phyloP scores from a whole-genome alignment of 2,888 invertebrate genomes.

The Chymomyza procnemis region DNA sequence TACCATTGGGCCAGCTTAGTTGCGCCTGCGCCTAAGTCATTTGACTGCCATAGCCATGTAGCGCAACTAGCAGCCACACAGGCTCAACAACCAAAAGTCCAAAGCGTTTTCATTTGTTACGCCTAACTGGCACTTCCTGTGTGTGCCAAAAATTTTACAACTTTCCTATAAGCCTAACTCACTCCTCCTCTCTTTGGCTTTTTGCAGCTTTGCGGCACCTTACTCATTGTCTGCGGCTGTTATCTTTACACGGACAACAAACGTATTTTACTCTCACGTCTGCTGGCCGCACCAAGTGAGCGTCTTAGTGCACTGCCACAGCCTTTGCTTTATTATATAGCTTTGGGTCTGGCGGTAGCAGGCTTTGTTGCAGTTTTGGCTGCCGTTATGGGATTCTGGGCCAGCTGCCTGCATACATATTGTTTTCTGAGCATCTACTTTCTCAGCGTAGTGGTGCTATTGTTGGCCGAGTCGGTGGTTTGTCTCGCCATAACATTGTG shows the following conservation, averaged over 20 bases:
- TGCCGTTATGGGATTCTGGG: slow-evolving; percentile 89
- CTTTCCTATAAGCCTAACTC: slow-evolving; percentile 10
- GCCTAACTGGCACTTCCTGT: slow-evolving; percentile 34
- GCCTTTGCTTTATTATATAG: slow-evolving; percentile 87
- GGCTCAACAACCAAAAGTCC: slow-evolving; percentile 36
- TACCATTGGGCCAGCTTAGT: not conserved
- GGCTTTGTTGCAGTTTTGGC: slow-evolving; percentile 85
- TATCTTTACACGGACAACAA: slow-evolving; percentile 85
- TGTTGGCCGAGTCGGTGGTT: slow-evolving; percentile 85
- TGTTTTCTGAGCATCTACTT: slow-evolving; percentile 87
- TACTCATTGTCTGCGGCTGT: slow-evolving; percentile 86
- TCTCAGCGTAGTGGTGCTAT: slow-evolving; percentile 83
- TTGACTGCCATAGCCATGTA: not conserved
- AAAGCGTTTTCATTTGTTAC: slow-evolving; percentile 1
- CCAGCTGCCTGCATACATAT: slow-evolving; percentile 87
- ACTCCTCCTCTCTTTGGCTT: not conserved
- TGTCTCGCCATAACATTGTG: slow-evolving; percentile 86
- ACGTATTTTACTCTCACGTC: slow-evolving; percentile 85
- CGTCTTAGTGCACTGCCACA: slow-evolving; percentile 82
- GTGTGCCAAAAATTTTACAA: slow-evolving; percentile 26
- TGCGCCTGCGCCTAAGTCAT: not conserved
- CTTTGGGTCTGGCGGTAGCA: slow-evolving; percentile 84
- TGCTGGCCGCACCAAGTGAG: slow-evolving; percentile 82
- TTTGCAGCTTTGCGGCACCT: slow-evolving; percentile 84
- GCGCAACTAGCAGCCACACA: slow-evolving; percentile 20